A percentile compares a stretch with the other conserved stretches of the same genome.
These are phyloP conservation scores for Atethmia centrago DNA, from an alignment of 2,888 invertebrate species.

Conservation along the genomic window DNA sequence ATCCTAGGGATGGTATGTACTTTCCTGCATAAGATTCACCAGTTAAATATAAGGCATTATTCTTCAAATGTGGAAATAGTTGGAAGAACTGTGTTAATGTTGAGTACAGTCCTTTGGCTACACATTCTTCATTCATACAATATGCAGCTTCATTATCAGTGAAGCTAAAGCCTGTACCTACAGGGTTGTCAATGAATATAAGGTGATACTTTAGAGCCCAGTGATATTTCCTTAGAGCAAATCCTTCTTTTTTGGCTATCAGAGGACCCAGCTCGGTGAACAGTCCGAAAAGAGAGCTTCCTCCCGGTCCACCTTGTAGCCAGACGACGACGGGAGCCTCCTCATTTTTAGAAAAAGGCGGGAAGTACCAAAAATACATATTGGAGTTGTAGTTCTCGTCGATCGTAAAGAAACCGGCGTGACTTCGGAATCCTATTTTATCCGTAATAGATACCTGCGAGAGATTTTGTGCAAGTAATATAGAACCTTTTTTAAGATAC, in stretches of 20 bases:
- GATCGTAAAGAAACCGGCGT: slow-evolving; percentile 92
- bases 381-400: slow-evolving; percentile 90
- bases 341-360: slow-evolving; percentile 82
- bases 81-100: slow-evolving; percentile 90
- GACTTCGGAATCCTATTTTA: slow-evolving; percentile 85
- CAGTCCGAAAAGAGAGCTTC: slow-evolving; percentile 89
- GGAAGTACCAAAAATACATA: slow-evolving; percentile 92
- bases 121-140: slow-evolving; percentile 88
- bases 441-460: slow-evolving; percentile 81
- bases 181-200: slow-evolving; percentile 92
- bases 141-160: slow-evolving; percentile 89
- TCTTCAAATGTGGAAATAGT: slow-evolving; percentile 89
- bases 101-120: slow-evolving; percentile 89
- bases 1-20: slow-evolving; percentile 87
- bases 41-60: slow-evolving; percentile 90
- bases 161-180: slow-evolving; percentile 92
- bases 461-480: slow-evolving; percentile 84
- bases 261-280: slow-evolving; percentile 92
- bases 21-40: slow-evolving; percentile 92
- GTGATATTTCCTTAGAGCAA: slow-evolving; percentile 84
- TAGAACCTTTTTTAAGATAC: slow-evolving; percentile 87
- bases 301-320: slow-evolving; percentile 91
- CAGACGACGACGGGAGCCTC: slow-evolving; percentile 89
- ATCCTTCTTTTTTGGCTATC: slow-evolving; percentile 80
- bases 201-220: slow-evolving; percentile 91